Evolutionary conservation across 2,797 vertebrate species (phyloP).

Genomic region (Dermochelys coriacea): DNA sequence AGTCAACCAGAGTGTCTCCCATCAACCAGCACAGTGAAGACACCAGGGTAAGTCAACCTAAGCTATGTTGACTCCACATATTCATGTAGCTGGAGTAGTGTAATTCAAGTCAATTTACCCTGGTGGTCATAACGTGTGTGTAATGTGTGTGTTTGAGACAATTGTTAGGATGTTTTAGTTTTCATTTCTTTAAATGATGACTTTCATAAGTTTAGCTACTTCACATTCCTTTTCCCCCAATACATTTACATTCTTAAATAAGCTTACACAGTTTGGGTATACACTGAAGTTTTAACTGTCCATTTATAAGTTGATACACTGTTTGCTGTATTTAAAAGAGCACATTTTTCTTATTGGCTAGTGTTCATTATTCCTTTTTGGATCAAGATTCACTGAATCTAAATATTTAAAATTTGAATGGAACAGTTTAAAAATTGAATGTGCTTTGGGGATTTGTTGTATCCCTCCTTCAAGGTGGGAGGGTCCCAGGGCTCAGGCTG

Average conservation of each 20-base stretch:
- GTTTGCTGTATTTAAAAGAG: neutral
- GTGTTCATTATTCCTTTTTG: neutral
- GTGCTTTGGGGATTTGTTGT: neutral
- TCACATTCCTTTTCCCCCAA: neutral
- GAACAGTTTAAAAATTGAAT: neutral
- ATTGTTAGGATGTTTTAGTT: neutral
- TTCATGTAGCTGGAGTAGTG: no score
- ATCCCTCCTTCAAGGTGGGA: neutral
- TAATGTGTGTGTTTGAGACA: neutral
- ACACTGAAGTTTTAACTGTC: neutral
- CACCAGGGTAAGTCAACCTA: no score
- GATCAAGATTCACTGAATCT: neutral
- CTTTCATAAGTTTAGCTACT: neutral
- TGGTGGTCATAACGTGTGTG: neutral
- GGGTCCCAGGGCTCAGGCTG: neutral
- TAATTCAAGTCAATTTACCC: no score
- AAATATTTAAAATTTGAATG: neutral
- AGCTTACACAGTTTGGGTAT: neutral
- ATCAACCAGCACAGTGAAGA: no score
- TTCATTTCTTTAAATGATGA: neutral
- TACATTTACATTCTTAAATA: neutral
- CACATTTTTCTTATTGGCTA: neutral
- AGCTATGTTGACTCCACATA: no score
- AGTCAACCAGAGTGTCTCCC: no score
- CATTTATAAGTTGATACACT: neutral